Evolutionary conservation across 2,113 vertebrate genomes (phyloP), one percentile per base, ranked within the genome.

Genomic region (Lates calcarifer): DNA sequence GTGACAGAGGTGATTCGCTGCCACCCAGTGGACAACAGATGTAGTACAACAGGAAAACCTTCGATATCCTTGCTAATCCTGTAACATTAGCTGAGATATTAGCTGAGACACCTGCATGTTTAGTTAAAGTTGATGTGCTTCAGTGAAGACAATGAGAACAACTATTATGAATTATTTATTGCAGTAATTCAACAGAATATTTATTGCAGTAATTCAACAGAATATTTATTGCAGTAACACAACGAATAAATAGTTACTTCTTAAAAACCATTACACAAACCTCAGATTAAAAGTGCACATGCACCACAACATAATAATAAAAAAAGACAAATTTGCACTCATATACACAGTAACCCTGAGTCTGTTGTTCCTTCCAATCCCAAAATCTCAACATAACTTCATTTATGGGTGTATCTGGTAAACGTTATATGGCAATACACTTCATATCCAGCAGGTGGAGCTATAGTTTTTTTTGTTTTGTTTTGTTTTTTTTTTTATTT

Each of bases 21-120:
- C 86, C 87, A 87, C 12, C 87, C 58, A 73, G 72, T 90, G 90
- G 91, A 77, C 51, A 56, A 28, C 18, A 15, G 11, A 1, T 17
- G 51, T 8, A 72, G 2, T 70, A 80, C 76, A 63, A 39, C 47
- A 57, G 3, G 7, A 58, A 29, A 67, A 43, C 18, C 18, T 69
- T 43, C n/a, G n/a, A n/a, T n/a, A n/a, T n/a, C n/a, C n/a, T n/a
- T n/a, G n/a, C n/a, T n/a, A n/a, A n/a, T 41, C 37, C 15, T 22
- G 29, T 12, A 58, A 39, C 35, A 35, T 39, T 18, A 37, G 1
- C 22, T 29, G 1, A 22, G 7, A 13, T 13, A 10, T 4, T 24
- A 24, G 10, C 51, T 28, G 7, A 56, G 15, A 56, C 24, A 28
- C 13, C 24, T 56, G 5, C 24, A 14, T 55, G 13, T 3, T 28